These are phyloP conservation scores for Hydrochoerus hydrochaeris DNA, from an alignment of 2,113 vertebrate species.

Conservation along the genomic window DNA sequence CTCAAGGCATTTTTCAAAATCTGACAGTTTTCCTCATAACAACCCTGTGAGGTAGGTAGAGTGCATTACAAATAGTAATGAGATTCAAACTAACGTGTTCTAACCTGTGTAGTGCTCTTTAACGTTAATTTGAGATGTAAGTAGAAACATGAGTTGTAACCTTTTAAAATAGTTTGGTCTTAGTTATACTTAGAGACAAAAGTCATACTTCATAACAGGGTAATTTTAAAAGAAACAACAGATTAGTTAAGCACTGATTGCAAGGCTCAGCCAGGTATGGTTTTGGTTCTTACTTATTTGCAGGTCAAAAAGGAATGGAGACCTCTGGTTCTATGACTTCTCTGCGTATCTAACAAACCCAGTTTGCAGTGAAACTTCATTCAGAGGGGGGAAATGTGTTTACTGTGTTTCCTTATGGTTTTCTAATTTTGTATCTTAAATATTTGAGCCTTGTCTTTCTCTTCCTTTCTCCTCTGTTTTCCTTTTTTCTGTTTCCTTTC, in stretches of 20 bases:
- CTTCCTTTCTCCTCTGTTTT: background rate
- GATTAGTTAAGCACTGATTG: slow-evolving; percentile 36
- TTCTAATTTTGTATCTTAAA: background rate
- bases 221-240: slow-evolving; percentile 59
- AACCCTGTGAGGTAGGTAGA: slow-evolving; percentile 81
- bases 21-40: slow-evolving; percentile 78
- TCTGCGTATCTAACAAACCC: background rate
- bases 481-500: background rate
- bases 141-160: background rate
- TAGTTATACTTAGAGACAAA: background rate
- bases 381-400: background rate
- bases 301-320: slow-evolving; percentile 8
- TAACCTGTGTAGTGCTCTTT: background rate
- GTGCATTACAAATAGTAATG: background rate
- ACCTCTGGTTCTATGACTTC: background rate
- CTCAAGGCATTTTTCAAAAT: slow-evolving; percentile 81
- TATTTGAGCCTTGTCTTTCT: slow-evolving; percentile 34
- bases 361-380: background rate
- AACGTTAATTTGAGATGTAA: background rate
- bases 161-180: slow-evolving; percentile 30
- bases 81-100: background rate
- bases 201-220: slow-evolving; percentile 47
- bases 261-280: slow-evolving; percentile 61
- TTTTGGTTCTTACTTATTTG: background rate
- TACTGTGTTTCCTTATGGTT: background rate